These are phyloP conservation scores for Siniperca obscura DNA, from an alignment of 2,797 vertebrate species.

Conservation along the genomic window DNA sequence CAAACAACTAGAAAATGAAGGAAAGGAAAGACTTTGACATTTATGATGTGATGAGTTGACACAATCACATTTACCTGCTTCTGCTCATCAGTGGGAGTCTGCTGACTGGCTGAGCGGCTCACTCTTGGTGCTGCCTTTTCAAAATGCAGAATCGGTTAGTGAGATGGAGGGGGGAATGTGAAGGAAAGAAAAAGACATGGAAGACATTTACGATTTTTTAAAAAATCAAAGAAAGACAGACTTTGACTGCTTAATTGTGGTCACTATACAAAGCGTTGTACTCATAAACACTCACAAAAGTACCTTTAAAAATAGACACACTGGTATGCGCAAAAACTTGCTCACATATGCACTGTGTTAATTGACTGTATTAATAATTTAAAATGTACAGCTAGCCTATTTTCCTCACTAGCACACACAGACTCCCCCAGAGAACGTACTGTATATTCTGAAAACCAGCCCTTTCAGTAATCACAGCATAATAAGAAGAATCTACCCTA, in stretches of 20 bases:
- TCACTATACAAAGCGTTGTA: background rate
- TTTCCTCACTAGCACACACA: background rate
- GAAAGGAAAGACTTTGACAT: no score
- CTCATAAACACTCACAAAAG: background rate
- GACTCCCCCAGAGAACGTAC: background rate
- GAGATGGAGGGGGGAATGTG: background rate
- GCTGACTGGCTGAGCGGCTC: background rate
- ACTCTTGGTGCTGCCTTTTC: slow-evolving; percentile 15
- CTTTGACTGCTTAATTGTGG: background rate
- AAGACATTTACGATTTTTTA: background rate
- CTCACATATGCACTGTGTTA: slow-evolving; percentile 7
- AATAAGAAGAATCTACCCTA: background rate
- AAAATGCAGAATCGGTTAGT: background rate
- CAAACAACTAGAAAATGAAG: background rate
- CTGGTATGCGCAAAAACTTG: background rate
- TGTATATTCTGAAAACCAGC: slow-evolving; percentile 7
- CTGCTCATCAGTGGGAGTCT: slow-evolving; percentile 2
- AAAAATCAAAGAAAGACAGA: background rate
- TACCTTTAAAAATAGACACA: slow-evolving; percentile 3
- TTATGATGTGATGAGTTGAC: background rate
- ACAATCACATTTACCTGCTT: slow-evolving; percentile 10
- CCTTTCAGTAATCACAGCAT: background rate
- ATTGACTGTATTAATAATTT: slow-evolving; percentile 40
- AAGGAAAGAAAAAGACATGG: background rate
- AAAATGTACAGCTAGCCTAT: slow-evolving; percentile 16